A percentile compares a stretch with the other conserved stretches of the same genome.
These are phyloP conservation scores for Augochlora pura DNA, from an alignment of 1,140 invertebrate genomes.

Conservation along the genomic window DNA sequence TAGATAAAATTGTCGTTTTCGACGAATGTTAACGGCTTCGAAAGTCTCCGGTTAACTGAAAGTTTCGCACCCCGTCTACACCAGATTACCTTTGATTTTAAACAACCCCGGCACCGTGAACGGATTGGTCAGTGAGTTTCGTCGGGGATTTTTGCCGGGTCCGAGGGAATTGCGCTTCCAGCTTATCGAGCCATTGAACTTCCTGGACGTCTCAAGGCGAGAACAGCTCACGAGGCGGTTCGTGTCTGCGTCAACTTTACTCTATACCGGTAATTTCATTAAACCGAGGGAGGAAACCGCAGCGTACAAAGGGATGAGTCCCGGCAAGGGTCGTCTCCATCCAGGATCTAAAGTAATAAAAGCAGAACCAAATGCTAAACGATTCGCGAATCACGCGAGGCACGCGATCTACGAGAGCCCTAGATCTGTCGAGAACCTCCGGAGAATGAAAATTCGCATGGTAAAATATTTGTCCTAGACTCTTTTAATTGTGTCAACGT, in stretches of 20 bases:
- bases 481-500: neutral
- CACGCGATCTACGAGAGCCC: neutral
- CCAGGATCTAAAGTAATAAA: neutral
- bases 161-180: conserved; percentile 12
- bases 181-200: conserved; percentile 19
- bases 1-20: too few relatives aligned
- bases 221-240: neutral
- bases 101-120: conserved; percentile 5
- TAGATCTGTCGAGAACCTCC: too few relatives aligned
- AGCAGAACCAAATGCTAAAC: neutral
- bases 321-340: neutral
- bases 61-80: neutral
- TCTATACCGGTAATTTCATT: conserved; percentile 30
- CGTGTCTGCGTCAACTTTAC: conserved; percentile 17
- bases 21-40: too few relatives aligned
- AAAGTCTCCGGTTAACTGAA: neutral
- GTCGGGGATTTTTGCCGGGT: neutral
- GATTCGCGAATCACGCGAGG: neutral
- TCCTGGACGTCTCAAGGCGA: neutral
- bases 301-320: too few relatives aligned
- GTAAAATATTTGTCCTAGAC: neutral
- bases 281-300: neutral
- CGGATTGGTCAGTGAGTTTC: conserved; percentile 29
- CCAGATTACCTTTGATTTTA: conserved; percentile 34
- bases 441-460: neutral